A percentile compares a stretch with the other conserved stretches of the same genome.
Conservation (phyloP, 2,888 invertebrate genomes). For the Netelia melanura region DNA sequence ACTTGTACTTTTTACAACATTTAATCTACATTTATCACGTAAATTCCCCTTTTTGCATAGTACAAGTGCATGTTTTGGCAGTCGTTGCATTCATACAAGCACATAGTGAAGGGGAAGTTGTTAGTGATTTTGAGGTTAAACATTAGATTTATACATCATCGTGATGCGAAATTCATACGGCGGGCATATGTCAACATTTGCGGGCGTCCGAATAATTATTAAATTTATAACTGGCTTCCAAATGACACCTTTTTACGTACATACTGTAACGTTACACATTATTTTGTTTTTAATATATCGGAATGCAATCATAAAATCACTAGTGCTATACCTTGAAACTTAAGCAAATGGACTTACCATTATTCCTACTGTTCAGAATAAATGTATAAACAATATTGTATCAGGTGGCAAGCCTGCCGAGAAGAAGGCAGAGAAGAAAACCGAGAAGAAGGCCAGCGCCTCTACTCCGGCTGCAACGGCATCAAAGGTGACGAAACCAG, state of each 20-base stretch:
- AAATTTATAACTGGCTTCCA: no score
- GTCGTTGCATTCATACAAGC: no score
- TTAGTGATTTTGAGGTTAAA: background rate
- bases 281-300: no score
- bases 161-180: no score
- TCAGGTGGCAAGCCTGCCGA: conserved; percentile 79
- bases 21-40: background rate
- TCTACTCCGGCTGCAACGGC: conserved; percentile 77
- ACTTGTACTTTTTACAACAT: background rate
- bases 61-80: no score
- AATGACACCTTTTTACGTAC: no score
- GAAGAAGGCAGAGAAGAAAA: conserved; percentile 87
- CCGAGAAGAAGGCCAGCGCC: conserved; percentile 84
- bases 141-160: background rate
- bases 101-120: background rate
- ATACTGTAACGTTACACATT: no score
- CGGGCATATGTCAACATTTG: no score
- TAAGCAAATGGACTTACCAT: background rate
- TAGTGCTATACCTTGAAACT: no score
- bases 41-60: no score
- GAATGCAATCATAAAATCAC: no score
- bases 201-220: no score
- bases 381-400: background rate
- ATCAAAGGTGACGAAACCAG: conserved; percentile 81
- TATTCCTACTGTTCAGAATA: conserved; percentile 35